Evolutionary conservation across 2,113 vertebrate species (phyloP).

Genomic region (Xenus cinereus): DNA sequence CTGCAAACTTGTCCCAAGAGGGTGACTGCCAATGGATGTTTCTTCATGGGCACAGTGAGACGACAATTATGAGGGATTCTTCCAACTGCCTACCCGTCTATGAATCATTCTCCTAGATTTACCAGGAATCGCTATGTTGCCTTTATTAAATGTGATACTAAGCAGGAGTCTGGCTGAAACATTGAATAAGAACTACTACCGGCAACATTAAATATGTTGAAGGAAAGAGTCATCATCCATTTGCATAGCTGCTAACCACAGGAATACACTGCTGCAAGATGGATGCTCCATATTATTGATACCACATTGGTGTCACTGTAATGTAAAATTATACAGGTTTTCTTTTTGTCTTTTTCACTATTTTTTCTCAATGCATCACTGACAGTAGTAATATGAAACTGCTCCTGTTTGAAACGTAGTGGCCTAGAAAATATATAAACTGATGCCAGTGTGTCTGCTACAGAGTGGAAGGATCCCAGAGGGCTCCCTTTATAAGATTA

Average conservation of each 20-base stretch:
- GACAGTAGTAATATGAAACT: neutral
- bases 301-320: neutral
- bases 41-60: neutral
- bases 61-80: neutral
- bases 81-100: neutral
- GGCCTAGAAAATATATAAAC: slow-evolving; percentile 6
- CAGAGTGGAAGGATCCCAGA: neutral
- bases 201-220: neutral
- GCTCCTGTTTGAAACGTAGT: neutral
- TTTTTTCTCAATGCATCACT: neutral
- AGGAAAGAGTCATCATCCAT: neutral
- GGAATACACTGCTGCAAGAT: neutral
- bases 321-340: neutral
- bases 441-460: neutral
- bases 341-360: neutral
- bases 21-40: neutral
- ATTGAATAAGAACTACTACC: neutral
- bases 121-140: neutral
- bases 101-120: neutral
- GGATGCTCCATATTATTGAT: neutral
- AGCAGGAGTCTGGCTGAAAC: neutral
- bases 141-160: neutral
- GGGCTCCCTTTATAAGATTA: neutral
- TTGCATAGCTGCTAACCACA: neutral
- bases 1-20: neutral